Conservation (phyloP, 2,888 invertebrate genomes). For the Platycheirus albimanus region DNA sequence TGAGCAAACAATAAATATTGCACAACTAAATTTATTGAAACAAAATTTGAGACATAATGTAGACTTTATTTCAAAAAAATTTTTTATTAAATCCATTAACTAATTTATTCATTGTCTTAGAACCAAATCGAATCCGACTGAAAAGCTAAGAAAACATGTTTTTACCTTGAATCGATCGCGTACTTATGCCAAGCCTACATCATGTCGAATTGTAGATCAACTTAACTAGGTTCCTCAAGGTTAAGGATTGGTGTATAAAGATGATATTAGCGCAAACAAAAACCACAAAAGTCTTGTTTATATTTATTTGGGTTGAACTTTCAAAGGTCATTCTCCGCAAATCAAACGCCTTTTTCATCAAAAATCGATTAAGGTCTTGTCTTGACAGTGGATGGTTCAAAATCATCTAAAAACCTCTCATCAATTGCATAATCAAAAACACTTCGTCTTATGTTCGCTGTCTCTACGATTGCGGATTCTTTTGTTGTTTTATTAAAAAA, state of each 20-base stretch:
- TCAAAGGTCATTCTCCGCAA: background rate
- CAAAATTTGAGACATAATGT: no score
- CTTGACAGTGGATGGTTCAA: slow-evolving; percentile 23
- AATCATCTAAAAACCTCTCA: slow-evolving; percentile 10
- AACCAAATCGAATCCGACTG: background rate
- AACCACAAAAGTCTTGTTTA: slow-evolving; percentile 12
- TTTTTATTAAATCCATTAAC: background rate
- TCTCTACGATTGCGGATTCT: no score
- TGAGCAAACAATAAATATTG: background rate
- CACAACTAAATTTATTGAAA: no score
- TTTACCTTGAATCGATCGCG: background rate
- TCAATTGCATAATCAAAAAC: slow-evolving; percentile 50
- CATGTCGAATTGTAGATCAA: background rate
- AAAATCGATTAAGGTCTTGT: slow-evolving; percentile 27
- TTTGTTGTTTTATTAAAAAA: no score
- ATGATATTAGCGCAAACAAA: background rate
- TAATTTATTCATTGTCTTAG: background rate
- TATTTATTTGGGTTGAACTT: background rate
- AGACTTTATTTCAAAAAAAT: background rate
- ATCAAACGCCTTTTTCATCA: slow-evolving; percentile 29
- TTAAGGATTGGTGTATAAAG: slow-evolving; percentile 19
- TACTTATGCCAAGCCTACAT: slow-evolving; percentile 3
- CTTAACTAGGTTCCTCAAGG: background rate
- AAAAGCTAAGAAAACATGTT: background rate
- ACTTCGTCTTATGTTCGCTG: background rate